phyloP scores from a whole-genome alignment of 2,797 vertebrate genomes.

The Leptatherina wallacei region DNA sequence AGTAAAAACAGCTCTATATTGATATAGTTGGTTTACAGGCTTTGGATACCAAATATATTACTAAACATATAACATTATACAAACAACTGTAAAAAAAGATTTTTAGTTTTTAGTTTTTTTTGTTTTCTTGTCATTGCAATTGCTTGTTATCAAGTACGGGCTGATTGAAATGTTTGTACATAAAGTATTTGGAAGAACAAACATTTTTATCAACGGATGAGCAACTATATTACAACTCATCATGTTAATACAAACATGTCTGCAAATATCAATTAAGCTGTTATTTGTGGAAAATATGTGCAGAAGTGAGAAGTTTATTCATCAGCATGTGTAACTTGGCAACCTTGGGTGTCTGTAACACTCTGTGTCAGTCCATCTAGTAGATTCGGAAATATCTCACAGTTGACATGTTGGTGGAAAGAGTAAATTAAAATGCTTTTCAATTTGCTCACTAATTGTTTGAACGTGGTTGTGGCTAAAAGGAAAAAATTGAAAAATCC shows the following conservation, averaged over 20 bases:
- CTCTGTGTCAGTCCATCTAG: neutral
- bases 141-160: too few species aligned
- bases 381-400: neutral
- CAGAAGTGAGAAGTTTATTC: neutral
- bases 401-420: neutral
- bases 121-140: too few species aligned
- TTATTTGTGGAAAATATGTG: neutral
- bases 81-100: too few species aligned
- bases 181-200: too few species aligned
- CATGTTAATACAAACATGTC: neutral
- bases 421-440: conserved; percentile 8
- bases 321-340: neutral
- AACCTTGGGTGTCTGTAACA: neutral
- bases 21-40: too few species aligned
- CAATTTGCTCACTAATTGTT: conserved; percentile 32
- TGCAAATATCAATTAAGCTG: neutral
- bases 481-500: conserved; percentile 51
- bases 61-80: too few species aligned
- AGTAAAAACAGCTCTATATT: too few species aligned
- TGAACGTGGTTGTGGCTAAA: conserved; percentile 30
- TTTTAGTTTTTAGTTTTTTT: too few species aligned
- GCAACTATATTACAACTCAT: neutral
- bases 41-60: too few species aligned
- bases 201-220: neutral
- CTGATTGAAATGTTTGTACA: too few species aligned